A percentile compares a stretch with the other conserved stretches of the same genome.
These are phyloP conservation scores for Mastomys natalensis DNA, from an alignment of 2,113 vertebrate genomes.

Conservation along the genomic window DNA sequence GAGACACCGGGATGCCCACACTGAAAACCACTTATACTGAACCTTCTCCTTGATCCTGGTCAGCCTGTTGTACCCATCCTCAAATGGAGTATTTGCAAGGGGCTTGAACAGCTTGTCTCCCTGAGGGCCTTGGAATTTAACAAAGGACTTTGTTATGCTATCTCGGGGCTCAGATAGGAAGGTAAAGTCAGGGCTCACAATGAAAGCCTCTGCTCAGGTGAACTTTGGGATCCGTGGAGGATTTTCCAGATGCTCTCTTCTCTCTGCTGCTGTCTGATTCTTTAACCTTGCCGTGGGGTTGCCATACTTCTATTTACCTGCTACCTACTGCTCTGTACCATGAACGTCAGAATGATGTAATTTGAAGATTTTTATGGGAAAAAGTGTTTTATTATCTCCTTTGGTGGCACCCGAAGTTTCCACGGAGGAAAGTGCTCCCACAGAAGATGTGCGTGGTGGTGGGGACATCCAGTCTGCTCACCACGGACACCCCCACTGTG, in stretches of 20 bases:
- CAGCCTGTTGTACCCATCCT: not conserved
- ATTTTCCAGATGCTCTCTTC: not conserved
- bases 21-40: no score
- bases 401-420: not conserved
- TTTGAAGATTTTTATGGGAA: not conserved
- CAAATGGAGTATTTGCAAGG: not conserved
- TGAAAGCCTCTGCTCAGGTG: not conserved
- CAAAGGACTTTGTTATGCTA: accelerated
- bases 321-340: accelerated
- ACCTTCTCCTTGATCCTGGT: not conserved
- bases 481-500: not conserved
- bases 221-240: not conserved
- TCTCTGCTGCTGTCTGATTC: not conserved
- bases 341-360: not conserved
- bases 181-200: accelerated
- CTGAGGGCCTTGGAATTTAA: not conserved
- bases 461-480: not conserved
- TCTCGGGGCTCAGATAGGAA: accelerated
- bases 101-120: accelerated
- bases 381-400: not conserved
- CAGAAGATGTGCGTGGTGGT: not conserved
- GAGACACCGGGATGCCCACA: accelerated
- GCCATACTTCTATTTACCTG: not conserved
- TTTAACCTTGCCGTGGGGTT: not conserved
- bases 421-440: not conserved